These are phyloP conservation scores for Coreius guichenoti DNA, from an alignment of 2,797 vertebrate species.

Conservation along the genomic window DNA sequence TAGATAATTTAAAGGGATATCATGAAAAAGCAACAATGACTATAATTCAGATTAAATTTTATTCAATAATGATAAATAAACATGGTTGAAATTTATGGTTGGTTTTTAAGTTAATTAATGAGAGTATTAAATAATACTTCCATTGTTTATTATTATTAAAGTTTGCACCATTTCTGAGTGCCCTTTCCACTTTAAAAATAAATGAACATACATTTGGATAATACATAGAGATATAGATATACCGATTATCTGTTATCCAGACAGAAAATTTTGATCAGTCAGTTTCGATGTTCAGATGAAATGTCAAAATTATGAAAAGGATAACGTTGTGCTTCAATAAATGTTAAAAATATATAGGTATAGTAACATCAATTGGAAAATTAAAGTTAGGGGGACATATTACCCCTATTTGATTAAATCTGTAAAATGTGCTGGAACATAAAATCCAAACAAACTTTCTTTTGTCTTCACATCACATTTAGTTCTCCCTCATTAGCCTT, in stretches of 20 bases:
- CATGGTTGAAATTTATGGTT: no score
- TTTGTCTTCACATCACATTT: conserved; percentile 24
- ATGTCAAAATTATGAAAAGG: neutral
- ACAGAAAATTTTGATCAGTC: neutral
- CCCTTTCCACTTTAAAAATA: neutral
- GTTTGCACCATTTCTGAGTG: neutral
- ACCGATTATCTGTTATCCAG: neutral
- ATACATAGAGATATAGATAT: neutral
- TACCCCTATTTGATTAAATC: neutral
- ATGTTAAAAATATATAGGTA: neutral
- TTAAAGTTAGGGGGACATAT: neutral
- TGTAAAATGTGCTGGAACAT: conserved; percentile 3
- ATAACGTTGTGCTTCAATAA: neutral
- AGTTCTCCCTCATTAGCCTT: conserved; percentile 51
- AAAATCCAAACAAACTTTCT: conserved; percentile 1
- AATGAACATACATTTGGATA: neutral
- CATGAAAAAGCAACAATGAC: neutral
- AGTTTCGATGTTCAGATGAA: neutral
- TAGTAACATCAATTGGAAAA: neutral
- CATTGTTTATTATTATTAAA: neutral
- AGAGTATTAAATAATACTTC: neutral
- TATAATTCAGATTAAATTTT: neutral
- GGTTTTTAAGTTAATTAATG: no score
- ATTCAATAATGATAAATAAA: neutral
- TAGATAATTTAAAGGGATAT: neutral